phyloP scores from a whole-genome alignment of 2,888 invertebrate genomes.

The Bombylius major region DNA sequence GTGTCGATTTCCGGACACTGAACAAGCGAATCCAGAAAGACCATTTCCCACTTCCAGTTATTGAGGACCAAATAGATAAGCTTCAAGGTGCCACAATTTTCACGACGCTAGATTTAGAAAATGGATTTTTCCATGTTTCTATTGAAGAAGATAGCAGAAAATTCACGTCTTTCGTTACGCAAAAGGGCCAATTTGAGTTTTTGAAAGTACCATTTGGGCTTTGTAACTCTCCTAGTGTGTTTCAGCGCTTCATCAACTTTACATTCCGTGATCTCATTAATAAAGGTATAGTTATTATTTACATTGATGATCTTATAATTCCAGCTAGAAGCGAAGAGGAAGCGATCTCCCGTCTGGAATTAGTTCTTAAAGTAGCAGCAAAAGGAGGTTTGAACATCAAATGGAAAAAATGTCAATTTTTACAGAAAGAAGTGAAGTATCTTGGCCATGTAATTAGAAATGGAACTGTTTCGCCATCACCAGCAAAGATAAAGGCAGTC shows the following conservation, averaged over 20 bases:
- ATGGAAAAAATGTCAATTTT: conserved; percentile 13
- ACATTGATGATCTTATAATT: conserved; percentile 23
- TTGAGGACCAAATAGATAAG: conserved; percentile 23
- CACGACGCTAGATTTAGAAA: conserved; percentile 22
- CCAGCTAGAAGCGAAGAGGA: conserved; percentile 11
- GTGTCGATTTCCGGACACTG: not conserved
- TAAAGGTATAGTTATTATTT: conserved; percentile 10
- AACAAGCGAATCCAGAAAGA: conserved; percentile 11
- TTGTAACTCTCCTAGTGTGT: conserved; percentile 21
- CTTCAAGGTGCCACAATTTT: conserved; percentile 21
- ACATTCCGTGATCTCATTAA: conserved; percentile 13
- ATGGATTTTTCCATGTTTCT: conserved; percentile 27
- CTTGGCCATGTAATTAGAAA: too few relatives aligned
- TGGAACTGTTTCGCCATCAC: conserved; percentile 5
- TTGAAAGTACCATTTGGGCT: conserved; percentile 29
- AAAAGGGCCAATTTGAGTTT: conserved; percentile 23
- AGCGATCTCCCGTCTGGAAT: conserved; percentile 5
- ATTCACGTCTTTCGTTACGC: conserved; percentile 25
- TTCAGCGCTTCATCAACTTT: conserved; percentile 19
- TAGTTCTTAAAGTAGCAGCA: conserved; percentile 5
- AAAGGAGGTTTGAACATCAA: conserved; percentile 11
- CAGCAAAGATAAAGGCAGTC: conserved; percentile 6
- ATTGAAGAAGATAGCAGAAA: conserved; percentile 18
- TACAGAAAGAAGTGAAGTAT: conserved; percentile 10
- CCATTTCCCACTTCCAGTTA: conserved; percentile 19